Base-by-base conservation (phyloP, 2,888 invertebrate genomes). In the Erannis defoliaria region DNA sequence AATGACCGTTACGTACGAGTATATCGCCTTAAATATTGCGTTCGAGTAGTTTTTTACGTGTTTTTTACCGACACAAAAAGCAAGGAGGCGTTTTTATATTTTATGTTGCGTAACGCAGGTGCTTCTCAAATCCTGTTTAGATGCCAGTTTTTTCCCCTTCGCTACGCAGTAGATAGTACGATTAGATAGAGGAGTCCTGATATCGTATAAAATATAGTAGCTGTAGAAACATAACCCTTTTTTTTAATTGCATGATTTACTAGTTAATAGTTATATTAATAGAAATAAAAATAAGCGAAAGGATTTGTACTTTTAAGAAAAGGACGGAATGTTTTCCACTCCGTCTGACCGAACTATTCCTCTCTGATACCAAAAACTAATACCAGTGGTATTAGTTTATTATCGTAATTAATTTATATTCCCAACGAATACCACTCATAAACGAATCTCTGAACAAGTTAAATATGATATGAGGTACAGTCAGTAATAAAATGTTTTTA, bases 71-170 rank as follows among this genome's bases (percentile, higher is more conserved):
- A 60, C 29, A 62, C 57, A 80, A 80, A 77, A 77, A 71, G 67
- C 67, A 26, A 29, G 29, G 63, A 68, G 72, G 71, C 70, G 68
- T 77, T 73, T 78, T 79, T 77, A 73, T 74, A 68, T 84, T 83
- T 85, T 82, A 82, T 80, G 80, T 82, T 77, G 88, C 85, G 88
- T 89, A 89, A 86, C 85, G 84, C 88, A 88, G 88, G 89, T 90
- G 89, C 83, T 76, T 70, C 72, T 54, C 50, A 26, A 68, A 73
- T 82, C 79, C 77, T 80, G 75, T 75, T 80, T 75, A 71, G 71
- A 70, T 73, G 74, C 74, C 75, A 77, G 62, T 73, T 72, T 81
- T 80, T 76, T 64, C 60, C 14, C 16, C 3, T 48, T 49, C 35
- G 23, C 26, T 48, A 38, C 55, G 46, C 40, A 45, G 50, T 62